Evolutionary conservation across 2,113 vertebrate genomes (phyloP), one percentile per base, ranked within the genome.

Genomic region (Nothoprocta perdicaria): DNA sequence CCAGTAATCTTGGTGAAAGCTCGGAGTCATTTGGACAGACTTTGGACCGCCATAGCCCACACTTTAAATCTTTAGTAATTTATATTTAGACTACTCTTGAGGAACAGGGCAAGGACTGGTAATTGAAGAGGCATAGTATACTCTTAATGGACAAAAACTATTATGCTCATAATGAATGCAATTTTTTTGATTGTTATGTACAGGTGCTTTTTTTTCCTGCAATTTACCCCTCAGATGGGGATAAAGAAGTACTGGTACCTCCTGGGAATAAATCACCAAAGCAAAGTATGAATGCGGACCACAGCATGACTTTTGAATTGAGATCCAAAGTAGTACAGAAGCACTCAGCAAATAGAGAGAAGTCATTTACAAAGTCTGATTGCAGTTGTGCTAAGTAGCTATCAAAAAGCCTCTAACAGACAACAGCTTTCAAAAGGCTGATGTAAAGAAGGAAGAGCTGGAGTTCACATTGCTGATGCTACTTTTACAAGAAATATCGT

Each of bases 241-340:
- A 11, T 16, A 46, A 81, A 80, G n/a, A 33, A 81, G 6, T n/a
- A 61, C 5, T 8, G 14, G 14, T 88, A 6, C 14, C 21, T 82
- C 22, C 66, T 43, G 15, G 6, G 31, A 81, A 22, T 18, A 23
- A 88, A 52, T 48, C 5, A 1, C 29, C 19, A 14, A 85, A 4
- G 22, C 27, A 74, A 80, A 61, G 11, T 1, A 4, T 1, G 0
- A 75, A 50, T 19, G 46, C 72, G 12, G 29, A 27, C 21, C 1
- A 3, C 17, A 73, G 16, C 29, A 69, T 13, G 16, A 26, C 40
- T 60, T 67, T 53, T 52, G 18, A 24, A 45, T 14, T 41, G n/a
- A 16, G 40, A 48, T 21, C 7, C 29, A 84, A 63, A 58, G 19
- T 7, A 53, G 8, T 27, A 31, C 16, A 69, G 21, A 87, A 45